phyloP scores from a whole-genome alignment of 2,888 invertebrate species.

The Plutella xylostella region DNA sequence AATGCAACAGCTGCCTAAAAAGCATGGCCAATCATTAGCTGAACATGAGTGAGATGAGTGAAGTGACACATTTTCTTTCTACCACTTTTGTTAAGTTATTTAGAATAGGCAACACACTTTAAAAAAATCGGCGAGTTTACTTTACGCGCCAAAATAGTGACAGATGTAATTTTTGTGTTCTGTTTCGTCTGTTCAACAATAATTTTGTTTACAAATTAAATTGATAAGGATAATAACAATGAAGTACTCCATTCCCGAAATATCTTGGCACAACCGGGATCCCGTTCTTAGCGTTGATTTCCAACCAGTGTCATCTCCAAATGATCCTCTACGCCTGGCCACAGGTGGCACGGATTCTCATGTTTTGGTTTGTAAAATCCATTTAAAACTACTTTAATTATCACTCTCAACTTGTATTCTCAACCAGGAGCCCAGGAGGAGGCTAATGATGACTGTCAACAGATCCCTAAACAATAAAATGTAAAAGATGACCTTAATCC shows the following conservation, averaged over 20 bases:
- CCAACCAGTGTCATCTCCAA: conserved; percentile 70
- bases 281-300: conserved; percentile 93
- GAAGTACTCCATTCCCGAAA: conserved; percentile 97
- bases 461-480: too few species aligned
- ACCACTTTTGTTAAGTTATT: too few species aligned
- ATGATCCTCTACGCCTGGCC: conserved; percentile 80
- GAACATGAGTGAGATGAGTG: too few species aligned
- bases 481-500: too few species aligned
- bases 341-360: conserved; percentile 93
- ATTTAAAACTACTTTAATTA: neutral
- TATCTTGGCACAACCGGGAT: conserved; percentile 97
- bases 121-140: neutral
- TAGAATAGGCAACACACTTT: neutral
- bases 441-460: too few species aligned
- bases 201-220: too few species aligned
- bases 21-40: too few species aligned
- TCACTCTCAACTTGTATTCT: too few species aligned
- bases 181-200: neutral
- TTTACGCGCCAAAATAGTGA: neutral
- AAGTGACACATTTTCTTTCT: too few species aligned
- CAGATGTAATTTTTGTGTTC: too few species aligned
- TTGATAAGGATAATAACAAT: conserved; percentile 68
- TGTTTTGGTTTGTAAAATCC: conserved; percentile 77
- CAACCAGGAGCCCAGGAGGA: too few species aligned
- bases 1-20: too few species aligned